Conservation (phyloP, 1,140 invertebrate genomes). For the Ceratosolen solmsi region DNA sequence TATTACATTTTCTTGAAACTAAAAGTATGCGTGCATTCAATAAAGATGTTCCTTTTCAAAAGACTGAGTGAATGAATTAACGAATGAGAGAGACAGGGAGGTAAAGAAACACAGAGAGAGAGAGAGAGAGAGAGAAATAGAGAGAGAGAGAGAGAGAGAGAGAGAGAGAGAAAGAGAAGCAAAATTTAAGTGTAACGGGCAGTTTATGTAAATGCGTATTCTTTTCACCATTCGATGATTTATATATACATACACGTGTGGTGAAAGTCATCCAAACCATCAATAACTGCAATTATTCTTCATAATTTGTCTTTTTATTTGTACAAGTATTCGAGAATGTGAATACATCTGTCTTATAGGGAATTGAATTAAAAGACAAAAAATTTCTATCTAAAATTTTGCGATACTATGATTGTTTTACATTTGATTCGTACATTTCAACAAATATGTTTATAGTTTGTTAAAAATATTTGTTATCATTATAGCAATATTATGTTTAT, state of each 20-base stretch:
- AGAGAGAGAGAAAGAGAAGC: slow-evolving; percentile 54
- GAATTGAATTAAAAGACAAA: neutral
- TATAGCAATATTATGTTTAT: too few relatives aligned
- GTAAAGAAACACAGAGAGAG: too few relatives aligned
- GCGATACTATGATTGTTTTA: too few relatives aligned
- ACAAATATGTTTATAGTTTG: too few relatives aligned
- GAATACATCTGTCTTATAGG: slow-evolving; percentile 1
- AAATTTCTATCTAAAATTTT: too few relatives aligned
- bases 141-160: too few relatives aligned
- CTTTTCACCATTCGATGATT: slow-evolving; percentile 38
- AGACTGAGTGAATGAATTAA: neutral
- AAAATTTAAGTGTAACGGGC: too few relatives aligned
- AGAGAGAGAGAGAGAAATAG: slow-evolving; percentile 54
- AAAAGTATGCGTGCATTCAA: slow-evolving; percentile 64
- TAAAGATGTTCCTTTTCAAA: slow-evolving; percentile 60
- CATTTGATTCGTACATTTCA: too few relatives aligned
- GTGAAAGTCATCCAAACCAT: neutral
- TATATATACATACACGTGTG: neutral
- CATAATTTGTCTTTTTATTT: neutral
- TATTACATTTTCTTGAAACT: slow-evolving; percentile 68
- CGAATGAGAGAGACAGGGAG: slow-evolving; percentile 58
- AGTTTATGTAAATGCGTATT: slow-evolving; percentile 68
- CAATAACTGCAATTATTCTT: slow-evolving; percentile 17
- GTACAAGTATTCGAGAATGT: neutral
- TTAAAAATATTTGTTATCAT: too few relatives aligned